phyloP scores from a whole-genome alignment of 2,888 invertebrate genomes.

The Dusona sp. region DNA sequence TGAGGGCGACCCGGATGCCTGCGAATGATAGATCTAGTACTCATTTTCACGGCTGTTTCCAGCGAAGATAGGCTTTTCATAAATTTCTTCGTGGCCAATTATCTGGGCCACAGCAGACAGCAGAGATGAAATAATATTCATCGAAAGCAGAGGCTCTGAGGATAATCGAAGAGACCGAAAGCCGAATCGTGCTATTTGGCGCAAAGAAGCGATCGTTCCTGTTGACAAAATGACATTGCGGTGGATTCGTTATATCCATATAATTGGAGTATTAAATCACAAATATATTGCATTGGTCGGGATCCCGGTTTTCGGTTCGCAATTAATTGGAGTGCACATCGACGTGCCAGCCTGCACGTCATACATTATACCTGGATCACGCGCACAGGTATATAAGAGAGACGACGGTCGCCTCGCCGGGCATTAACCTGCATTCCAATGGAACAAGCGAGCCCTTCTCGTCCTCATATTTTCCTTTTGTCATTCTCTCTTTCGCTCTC shows the following conservation, averaged over 20 bases:
- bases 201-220: too few relatives aligned
- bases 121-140: not conserved
- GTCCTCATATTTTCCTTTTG: conserved; percentile 27
- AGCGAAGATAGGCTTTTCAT: too few relatives aligned
- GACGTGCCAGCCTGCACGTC: not conserved
- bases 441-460: conserved; percentile 68
- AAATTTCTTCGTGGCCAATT: too few relatives aligned
- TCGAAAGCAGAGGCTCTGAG: too few relatives aligned
- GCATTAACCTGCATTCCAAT: conserved; percentile 75
- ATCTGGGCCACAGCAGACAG: too few relatives aligned
- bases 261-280: not conserved
- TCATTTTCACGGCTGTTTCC: too few relatives aligned
- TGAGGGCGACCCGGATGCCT: not conserved
- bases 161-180: too few relatives aligned
- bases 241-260: not conserved
- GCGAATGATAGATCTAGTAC: too few relatives aligned
- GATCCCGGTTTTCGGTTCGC: not conserved
- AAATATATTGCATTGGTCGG: not conserved
- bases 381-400: not conserved
- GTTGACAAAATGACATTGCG: not conserved
- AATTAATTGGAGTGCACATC: not conserved
- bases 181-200: not conserved
- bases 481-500: not conserved
- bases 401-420: conserved; percentile 27
- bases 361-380: not conserved